Conservation (phyloP, 2,797 vertebrate genomes). For the Pygocentrus nattereri region DNA sequence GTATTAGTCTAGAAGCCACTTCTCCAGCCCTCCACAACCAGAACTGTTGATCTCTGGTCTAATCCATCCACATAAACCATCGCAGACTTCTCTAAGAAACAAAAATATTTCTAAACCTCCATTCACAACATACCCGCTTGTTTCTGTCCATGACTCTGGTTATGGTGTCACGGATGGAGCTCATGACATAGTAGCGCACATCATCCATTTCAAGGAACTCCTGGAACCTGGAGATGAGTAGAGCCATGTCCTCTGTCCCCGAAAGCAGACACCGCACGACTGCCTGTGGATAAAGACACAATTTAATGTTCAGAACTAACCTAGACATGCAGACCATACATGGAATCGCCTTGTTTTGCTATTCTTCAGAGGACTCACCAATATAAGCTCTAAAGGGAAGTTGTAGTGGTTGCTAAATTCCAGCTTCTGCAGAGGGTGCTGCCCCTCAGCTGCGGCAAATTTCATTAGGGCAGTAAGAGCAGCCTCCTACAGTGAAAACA, state of each 20-base stretch:
- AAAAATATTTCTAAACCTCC: too few species aligned
- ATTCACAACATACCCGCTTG: conserved; percentile 78
- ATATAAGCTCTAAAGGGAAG: conserved; percentile 86
- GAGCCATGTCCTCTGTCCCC: conserved; percentile 73
- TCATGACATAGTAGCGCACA: conserved; percentile 89
- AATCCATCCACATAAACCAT: not conserved
- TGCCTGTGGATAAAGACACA: conserved; percentile 66
- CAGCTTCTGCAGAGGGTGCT: conserved; percentile 80
- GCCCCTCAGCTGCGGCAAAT: conserved; percentile 85
- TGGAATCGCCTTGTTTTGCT: not conserved
- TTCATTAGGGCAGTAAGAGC: conserved; percentile 89
- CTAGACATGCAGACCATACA: not conserved
- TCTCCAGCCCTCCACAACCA: not conserved
- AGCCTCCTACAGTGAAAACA: conserved; percentile 76
- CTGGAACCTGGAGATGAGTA: conserved; percentile 90
- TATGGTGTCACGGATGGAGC: conserved; percentile 71
- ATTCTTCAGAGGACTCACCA: conserved; percentile 77
- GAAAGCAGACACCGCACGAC: conserved; percentile 84
- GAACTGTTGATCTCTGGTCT: not conserved
- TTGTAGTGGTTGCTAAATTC: conserved; percentile 87
- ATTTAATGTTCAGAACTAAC: not conserved
- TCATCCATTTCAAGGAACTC: conserved; percentile 90
- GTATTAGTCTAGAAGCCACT: not conserved
- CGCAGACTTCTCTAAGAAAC: not conserved
- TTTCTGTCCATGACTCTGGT: conserved; percentile 77